These are phyloP conservation scores for Mormyrus lacerda DNA, from an alignment of 2,113 vertebrate genomes.

Conservation along the genomic window DNA sequence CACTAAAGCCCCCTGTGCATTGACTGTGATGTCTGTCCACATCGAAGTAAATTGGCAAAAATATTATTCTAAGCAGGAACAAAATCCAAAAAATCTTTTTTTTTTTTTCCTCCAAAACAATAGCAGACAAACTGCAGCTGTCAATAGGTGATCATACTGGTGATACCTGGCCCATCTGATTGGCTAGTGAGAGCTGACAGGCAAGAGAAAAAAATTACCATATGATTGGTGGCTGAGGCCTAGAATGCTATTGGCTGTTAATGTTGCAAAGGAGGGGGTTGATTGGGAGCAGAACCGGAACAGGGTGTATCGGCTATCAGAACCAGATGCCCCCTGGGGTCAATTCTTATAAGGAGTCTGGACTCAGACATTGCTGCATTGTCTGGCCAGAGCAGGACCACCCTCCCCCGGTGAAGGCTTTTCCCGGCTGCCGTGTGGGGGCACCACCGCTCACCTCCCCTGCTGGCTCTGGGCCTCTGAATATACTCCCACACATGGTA, in stretches of 20 bases:
- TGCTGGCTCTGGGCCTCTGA: neutral
- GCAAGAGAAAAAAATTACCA: neutral
- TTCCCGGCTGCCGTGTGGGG: neutral
- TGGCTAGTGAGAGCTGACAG: neutral
- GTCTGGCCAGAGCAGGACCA: neutral
- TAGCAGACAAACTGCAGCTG: neutral
- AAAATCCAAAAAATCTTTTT: neutral
- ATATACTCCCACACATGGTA: neutral
- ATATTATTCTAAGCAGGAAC: neutral
- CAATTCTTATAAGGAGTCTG: neutral
- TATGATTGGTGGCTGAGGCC: neutral
- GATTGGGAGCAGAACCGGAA: neutral
- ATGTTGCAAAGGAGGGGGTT: neutral
- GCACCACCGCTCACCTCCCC: neutral
- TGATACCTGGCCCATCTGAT: neutral
- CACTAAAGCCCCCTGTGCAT: neutral
- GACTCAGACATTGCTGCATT: neutral
- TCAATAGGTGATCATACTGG: neutral
- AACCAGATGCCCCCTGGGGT: neutral
- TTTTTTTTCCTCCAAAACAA: neutral
- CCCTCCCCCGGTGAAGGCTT: neutral
- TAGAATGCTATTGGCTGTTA: neutral
- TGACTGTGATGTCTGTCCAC: neutral
- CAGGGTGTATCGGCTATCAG: neutral
- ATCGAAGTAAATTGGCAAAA: neutral